A percentile compares a stretch with the other conserved stretches of the same genome.
Conservation (phyloP, 2,888 invertebrate genomes). For the Apocheima hispidaria region DNA sequence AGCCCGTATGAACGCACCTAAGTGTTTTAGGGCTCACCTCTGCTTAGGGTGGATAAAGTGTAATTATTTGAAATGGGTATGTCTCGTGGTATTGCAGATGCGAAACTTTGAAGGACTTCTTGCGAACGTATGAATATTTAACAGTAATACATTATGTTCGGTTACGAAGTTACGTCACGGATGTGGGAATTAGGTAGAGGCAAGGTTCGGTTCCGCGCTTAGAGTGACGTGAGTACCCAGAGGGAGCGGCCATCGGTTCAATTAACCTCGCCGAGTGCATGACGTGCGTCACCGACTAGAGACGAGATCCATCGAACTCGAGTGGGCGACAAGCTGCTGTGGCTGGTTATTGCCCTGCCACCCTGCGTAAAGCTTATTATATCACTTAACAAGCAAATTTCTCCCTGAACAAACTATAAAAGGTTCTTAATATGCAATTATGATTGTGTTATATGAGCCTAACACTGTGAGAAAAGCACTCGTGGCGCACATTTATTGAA, state of each 20-base stretch:
- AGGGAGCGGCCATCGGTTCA: slow-evolving; percentile 24
- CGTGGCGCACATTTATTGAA: slow-evolving; percentile 75
- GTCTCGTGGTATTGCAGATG: slow-evolving; percentile 27
- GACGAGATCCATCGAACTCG: slow-evolving; percentile 23
- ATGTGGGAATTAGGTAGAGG: slow-evolving; percentile 24
- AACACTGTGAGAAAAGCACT: slow-evolving; percentile 69
- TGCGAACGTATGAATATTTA: slow-evolving; percentile 30
- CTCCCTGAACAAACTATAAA: slow-evolving; percentile 41
- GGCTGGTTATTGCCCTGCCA: slow-evolving; percentile 4
- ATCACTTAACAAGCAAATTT: slow-evolving; percentile 34
- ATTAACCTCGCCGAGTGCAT: slow-evolving; percentile 21
- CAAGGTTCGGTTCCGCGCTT: slow-evolving; percentile 13
- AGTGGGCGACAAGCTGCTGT: slow-evolving; percentile 14
- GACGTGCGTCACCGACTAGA: slow-evolving; percentile 12
- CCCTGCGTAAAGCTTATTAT: slow-evolving; percentile 26
- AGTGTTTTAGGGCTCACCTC: slow-evolving; percentile 37
- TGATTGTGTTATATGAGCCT: slow-evolving; percentile 65
- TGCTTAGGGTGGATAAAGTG: slow-evolving; percentile 38
- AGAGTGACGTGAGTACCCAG: slow-evolving; percentile 18
- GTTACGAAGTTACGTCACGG: slow-evolving; percentile 25
- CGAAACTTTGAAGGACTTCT: slow-evolving; percentile 31
- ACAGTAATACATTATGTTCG: slow-evolving; percentile 20
- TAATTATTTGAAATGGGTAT: slow-evolving; percentile 38
- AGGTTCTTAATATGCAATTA: slow-evolving; percentile 53
- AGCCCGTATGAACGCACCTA: slow-evolving; percentile 34